A percentile compares a stretch with the other conserved stretches of the same genome.
Evolutionary conservation across 1,140 invertebrate genomes (phyloP).

Genomic region (Parapsyche elsis): DNA sequence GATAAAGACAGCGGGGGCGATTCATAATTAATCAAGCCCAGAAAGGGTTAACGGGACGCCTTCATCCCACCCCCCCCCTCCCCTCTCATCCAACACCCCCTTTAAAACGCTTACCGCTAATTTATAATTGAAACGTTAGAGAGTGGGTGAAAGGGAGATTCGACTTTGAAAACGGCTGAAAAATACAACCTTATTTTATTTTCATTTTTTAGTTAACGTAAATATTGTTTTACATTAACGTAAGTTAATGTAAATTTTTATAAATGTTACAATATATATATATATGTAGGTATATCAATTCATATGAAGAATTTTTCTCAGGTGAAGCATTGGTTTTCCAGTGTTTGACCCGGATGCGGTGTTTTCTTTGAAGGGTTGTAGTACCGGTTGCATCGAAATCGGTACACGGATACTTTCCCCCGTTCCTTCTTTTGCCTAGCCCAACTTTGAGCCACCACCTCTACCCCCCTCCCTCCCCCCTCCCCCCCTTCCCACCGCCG

Average conservation of each 20-base stretch:
- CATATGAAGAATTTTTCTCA: too few species aligned
- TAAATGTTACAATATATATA: too few species aligned
- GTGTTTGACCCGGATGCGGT: not conserved
- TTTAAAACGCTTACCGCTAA: conserved; percentile 55
- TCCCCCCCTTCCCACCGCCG: not conserved
- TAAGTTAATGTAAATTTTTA: too few species aligned
- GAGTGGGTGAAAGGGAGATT: not conserved
- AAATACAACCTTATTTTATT: too few species aligned
- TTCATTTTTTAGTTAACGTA: too few species aligned
- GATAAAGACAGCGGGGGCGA: conserved; percentile 50
- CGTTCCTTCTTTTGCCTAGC: not conserved
- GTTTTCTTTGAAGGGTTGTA: not conserved
- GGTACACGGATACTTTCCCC: not conserved
- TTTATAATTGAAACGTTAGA: conserved; percentile 54
- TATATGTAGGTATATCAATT: too few species aligned
- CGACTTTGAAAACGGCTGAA: too few species aligned
- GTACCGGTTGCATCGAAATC: conserved; percentile 2
- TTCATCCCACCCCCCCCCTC: not conserved
- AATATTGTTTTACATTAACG: too few species aligned
- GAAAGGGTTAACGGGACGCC: conserved; percentile 50
- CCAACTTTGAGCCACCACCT: not conserved
- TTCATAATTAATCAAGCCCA: conserved; percentile 55
- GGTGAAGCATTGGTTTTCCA: too few species aligned
- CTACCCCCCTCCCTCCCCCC: not conserved
- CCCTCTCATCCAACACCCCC: not conserved